phyloP scores from a whole-genome alignment of 2,888 invertebrate genomes.

The Ischnura elegans region DNA sequence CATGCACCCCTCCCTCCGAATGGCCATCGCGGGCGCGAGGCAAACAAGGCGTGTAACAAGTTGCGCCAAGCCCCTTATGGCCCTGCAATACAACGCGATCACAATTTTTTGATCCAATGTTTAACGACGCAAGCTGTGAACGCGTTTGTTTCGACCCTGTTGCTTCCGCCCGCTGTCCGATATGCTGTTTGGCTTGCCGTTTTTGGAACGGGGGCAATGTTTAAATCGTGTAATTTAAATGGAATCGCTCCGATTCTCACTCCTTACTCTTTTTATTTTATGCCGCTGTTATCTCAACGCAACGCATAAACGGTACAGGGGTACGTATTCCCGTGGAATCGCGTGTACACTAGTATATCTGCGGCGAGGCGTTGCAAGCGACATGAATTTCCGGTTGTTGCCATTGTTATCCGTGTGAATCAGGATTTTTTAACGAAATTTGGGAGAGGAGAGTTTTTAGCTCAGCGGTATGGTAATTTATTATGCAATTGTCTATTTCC shows the following conservation, averaged over 20 bases:
- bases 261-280: not conserved
- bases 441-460: too few relatives aligned
- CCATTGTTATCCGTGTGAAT: too few relatives aligned
- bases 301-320: not conserved
- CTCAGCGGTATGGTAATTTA: too few relatives aligned
- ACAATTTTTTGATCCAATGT: not conserved
- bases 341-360: too few relatives aligned
- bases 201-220: not conserved
- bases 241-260: not conserved
- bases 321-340: not conserved
- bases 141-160: not conserved
- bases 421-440: not conserved
- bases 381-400: too few relatives aligned
- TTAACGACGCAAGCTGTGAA: not conserved
- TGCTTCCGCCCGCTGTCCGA: not conserved
- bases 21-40: not conserved
- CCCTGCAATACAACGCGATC: not conserved
- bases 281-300: not conserved
- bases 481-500: too few relatives aligned
- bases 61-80: not conserved
- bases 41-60: conserved; percentile 8
- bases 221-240: not conserved
- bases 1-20: not conserved
- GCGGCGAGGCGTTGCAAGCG: too few relatives aligned
- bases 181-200: not conserved